Evolutionary conservation across 2,797 vertebrate species (phyloP), one percentile per base, ranked within the genome.

Genomic region (Siniperca undulata): DNA sequence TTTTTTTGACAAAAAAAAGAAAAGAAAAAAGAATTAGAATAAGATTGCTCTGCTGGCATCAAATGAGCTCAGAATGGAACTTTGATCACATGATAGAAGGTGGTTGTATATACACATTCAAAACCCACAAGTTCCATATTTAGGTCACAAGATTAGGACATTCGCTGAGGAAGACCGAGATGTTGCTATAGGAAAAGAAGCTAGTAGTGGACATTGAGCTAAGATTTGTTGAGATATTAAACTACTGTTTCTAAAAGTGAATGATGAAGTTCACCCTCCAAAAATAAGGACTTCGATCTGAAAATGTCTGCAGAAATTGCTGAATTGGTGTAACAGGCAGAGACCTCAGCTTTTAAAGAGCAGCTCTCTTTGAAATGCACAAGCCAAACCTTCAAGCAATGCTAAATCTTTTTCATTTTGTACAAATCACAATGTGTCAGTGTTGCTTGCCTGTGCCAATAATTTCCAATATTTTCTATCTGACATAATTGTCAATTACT

Each of bases 401-500:
- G 30, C n/a, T 22, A 11, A 19, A 65, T 64, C 4, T 58, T 5
- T 61, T 60, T 30, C 34, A 55, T 22, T 55, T 14, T 30, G 48
- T 30, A 22, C 12, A 46, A 48, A 71, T 27, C n/a, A 42, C 14
- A 69, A 13, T 1, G 67, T 56, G 61, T 71, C 20, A 6, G 3
- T 64, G 73, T 61, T 58, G 38, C 40, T 12, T 30, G 19, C 8
- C 36, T 61, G 64, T 59, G 65, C 24, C n/a, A 70, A 44, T 55
- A 8, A 74, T 53, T 74, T 69, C 11, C 10, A n/a, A 34, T 68
- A 16, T 42, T 52, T 71, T 36, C 42, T 11, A 30, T 59, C 22
- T 34, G 27, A 61, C 56, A 20, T 2, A 38, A 67, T 24, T 42
- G 30, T 67, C 69, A n/a, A 19, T 70, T 61, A 55, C 5, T 38